Evolutionary conservation across 2,113 vertebrate genomes (phyloP).

Genomic region (Strix aluco): DNA sequence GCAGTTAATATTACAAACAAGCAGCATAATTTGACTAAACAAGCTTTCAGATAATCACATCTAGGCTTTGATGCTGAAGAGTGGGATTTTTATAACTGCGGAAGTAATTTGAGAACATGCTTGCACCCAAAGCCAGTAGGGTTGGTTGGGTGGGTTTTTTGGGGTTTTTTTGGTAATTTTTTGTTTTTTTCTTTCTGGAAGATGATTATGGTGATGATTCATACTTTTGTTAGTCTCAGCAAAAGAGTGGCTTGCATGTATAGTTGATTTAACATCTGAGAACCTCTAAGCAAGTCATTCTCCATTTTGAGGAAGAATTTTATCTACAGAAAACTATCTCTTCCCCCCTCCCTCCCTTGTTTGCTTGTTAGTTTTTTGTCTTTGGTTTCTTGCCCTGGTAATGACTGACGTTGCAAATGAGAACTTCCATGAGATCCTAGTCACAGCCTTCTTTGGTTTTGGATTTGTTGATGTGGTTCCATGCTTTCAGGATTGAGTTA

Average conservation of each 20-base stretch:
- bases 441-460: neutral
- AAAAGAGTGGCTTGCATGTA: neutral
- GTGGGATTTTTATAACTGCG: constrained; percentile 7
- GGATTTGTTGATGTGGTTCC: neutral
- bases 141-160: neutral
- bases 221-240: constrained; percentile 4
- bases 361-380: neutral
- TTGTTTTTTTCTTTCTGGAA: neutral
- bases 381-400: neutral
- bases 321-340: neutral
- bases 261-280: constrained; percentile 8
- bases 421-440: neutral
- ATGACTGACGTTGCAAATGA: neutral
- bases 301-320: neutral
- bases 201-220: constrained; percentile 32
- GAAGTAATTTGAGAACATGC: constrained; percentile 40
- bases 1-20: constrained; percentile 36
- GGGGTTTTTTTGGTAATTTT: neutral
- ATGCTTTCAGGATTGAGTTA: neutral
- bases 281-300: neutral
- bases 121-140: constrained; percentile 20
- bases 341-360: neutral
- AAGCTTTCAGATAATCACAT: constrained; percentile 18
- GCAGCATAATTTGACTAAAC: constrained; percentile 34
- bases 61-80: constrained; percentile 22